Base-by-base conservation (phyloP, 2,888 invertebrate genomes). In the Mythimna lalbum region DNA sequence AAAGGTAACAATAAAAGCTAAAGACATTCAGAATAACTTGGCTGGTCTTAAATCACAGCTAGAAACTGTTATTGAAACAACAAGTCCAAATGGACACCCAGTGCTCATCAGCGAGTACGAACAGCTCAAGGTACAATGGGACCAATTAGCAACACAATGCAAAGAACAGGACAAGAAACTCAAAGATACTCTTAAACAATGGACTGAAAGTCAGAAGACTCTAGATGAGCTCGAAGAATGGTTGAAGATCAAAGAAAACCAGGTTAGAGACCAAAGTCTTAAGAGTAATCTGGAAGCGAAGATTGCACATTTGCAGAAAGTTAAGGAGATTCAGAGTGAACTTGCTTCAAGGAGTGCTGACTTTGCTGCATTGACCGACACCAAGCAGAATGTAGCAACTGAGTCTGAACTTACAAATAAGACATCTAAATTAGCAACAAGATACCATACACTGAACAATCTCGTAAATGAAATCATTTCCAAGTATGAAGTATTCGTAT, bases 201-300 rank as follows among this genome's bases (percentile, higher is more conserved):
- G 98, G 97, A 97, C 97, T 56, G 97, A 98, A 88, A 98, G 98
- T 83, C 98, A 98, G 86, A 97, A 97, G 61, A 96, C 97, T 27
- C 96, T 98, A 47, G 98, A 98, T 80, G 97, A 97, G 70, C 95
- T 99, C 2, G 98, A 98, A 87, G 96, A 97, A 61, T 99, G 99
- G 99, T 96, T 98, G 63, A 98, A 98, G 89, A 96, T 97, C 63
- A 98, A 98, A 89, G 99, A 99, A 93, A 97, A 97, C 62, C 97
- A 98, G 89, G 97, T 99, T 0, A 98, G 99, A 92, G 98, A 99
- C 90, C 98, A 98, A 92, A 98, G 98, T 81, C 96, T 99, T 2
- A 98, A 98, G 91, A 98, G 97, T 87, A 98, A 98, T 5, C 97
- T 98, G 47, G 98, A 98, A 82, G 97, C 98, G 3, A 99, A 99